Conservation (phyloP, 2,113 vertebrate genomes). For the Caretta caretta region DNA sequence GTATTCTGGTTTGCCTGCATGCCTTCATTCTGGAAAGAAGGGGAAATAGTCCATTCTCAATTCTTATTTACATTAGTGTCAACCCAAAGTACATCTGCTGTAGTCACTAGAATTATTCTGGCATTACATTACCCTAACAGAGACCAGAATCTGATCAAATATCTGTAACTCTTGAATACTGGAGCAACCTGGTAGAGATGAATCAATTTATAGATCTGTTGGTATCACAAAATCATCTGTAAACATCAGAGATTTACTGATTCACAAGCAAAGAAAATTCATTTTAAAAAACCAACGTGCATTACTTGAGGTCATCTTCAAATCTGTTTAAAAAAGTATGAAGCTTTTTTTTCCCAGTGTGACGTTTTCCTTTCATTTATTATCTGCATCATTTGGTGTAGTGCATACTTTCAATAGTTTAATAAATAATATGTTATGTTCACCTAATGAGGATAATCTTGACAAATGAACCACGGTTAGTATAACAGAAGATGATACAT, state of each 20-base stretch:
- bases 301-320: background rate
- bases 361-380: background rate
- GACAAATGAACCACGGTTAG: background rate
- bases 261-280: background rate
- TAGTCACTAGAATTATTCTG: background rate
- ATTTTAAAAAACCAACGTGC: background rate
- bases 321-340: background rate
- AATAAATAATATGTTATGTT: background rate
- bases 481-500: background rate
- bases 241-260: background rate
- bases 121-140: background rate
- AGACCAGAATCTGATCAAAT: background rate
- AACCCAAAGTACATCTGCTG: background rate
- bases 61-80: background rate
- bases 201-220: background rate
- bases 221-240: accelerated
- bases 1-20: background rate
- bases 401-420: background rate
- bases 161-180: background rate
- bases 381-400: background rate
- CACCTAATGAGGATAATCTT: background rate
- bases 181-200: background rate
- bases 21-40: background rate
- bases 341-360: background rate
- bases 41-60: background rate